Evolutionary conservation across 2,888 invertebrate species (phyloP).

Genomic region (Eustalomyia histrio): DNA sequence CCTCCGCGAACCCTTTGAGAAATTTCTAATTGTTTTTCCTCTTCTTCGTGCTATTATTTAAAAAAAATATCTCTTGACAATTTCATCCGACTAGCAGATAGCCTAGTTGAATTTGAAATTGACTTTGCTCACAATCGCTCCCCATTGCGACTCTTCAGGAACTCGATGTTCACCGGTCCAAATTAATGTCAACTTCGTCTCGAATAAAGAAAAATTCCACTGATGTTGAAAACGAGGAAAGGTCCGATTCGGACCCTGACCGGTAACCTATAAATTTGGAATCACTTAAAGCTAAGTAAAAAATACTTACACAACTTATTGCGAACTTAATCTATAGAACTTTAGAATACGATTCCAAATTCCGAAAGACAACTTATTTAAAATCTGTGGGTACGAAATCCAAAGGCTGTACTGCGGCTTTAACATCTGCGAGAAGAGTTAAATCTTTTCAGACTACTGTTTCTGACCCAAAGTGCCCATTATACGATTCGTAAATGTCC

Average conservation of each 20-base stretch:
- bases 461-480: not conserved
- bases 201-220: not conserved
- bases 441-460: not conserved
- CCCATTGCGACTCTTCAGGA: too few relatives aligned
- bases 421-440: not conserved
- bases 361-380: not conserved
- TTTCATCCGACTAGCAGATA: conserved; percentile 8
- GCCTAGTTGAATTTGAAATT: conserved; percentile 15
- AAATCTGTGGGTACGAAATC: not conserved
- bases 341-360: conserved; percentile 1
- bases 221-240: not conserved
- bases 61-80: conserved; percentile 7
- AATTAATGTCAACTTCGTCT: not conserved
- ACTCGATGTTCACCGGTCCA: too few relatives aligned
- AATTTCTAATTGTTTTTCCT: too few relatives aligned
- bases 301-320: not conserved
- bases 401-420: not conserved
- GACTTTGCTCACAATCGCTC: not conserved
- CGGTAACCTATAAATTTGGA: not conserved
- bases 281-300: not conserved
- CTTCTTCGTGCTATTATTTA: too few relatives aligned
- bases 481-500: conserved; percentile 19
- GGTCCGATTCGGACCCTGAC: too few relatives aligned
- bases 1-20: too few relatives aligned
- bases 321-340: not conserved